Percentiles rank a stretch among this genome's conserved stretches.
phyloP scores from a whole-genome alignment of 2,797 vertebrate genomes.

The Typhlichthys subterraneus region DNA sequence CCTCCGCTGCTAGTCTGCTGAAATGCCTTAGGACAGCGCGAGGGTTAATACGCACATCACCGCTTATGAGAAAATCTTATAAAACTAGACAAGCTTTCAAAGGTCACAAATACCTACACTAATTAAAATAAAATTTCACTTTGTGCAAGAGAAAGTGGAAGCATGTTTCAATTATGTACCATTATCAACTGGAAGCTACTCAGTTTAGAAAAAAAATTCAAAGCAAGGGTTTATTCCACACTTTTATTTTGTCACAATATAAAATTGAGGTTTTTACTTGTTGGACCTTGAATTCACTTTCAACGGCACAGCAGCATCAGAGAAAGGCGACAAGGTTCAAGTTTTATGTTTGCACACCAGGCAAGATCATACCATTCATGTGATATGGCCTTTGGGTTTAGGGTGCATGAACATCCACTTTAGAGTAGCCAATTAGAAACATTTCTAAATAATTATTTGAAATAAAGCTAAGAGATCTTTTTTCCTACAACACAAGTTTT shows the following conservation, averaged over 20 bases:
- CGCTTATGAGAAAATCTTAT: too few relatives aligned
- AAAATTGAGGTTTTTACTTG: not conserved
- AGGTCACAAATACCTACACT: too few relatives aligned
- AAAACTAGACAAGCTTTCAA: too few relatives aligned
- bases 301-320: constrained; percentile 44
- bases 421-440: too few relatives aligned
- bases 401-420: constrained; percentile 42
- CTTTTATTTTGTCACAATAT: not conserved
- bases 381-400: constrained; percentile 57
- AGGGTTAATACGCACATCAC: too few relatives aligned
- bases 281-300: constrained; percentile 67
- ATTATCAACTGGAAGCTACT: too few relatives aligned
- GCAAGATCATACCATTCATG: constrained; percentile 47
- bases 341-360: constrained; percentile 65
- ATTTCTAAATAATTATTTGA: too few relatives aligned
- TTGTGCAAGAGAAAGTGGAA: too few relatives aligned
- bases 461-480: not conserved
- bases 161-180: too few relatives aligned
- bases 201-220: not conserved
- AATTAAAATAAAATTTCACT: too few relatives aligned
- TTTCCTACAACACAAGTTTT: constrained; percentile 36
- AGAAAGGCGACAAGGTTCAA: constrained; percentile 72
- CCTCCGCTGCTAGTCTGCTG: too few relatives aligned
- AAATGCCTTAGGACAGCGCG: too few relatives aligned
- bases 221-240: not conserved